A percentile compares a stretch with the other conserved stretches of the same genome.
Evolutionary conservation across 2,888 invertebrate genomes (phyloP).

Genomic region (Selenia dentaria): DNA sequence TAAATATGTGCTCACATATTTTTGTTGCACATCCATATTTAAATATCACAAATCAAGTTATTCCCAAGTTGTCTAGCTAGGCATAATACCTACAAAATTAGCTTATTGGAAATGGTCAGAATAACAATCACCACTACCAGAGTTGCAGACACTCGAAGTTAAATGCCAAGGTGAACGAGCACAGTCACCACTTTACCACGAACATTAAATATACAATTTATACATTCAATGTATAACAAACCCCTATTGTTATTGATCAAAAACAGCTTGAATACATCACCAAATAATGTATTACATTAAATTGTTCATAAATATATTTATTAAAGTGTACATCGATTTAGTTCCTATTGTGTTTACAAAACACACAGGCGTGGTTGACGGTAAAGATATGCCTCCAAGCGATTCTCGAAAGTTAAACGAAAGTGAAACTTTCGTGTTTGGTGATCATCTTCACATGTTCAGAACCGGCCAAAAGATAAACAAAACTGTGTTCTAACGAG

Average conservation of each 20-base stretch:
- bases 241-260: no score
- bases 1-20: no score
- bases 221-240: constrained; percentile 13
- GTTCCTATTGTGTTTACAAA: constrained; percentile 61
- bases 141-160: constrained; percentile 49
- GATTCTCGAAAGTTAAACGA: constrained; percentile 68
- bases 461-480: constrained; percentile 1
- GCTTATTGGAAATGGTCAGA: constrained; percentile 38
- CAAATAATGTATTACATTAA: no score
- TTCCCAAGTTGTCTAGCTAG: no score
- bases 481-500: constrained; percentile 30
- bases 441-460: constrained; percentile 52
- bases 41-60: no score
- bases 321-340: no score
- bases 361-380: constrained; percentile 50
- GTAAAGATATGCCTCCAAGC: constrained; percentile 38
- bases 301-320: no score
- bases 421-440: constrained; percentile 66
- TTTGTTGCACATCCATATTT: no score
- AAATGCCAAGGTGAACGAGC: constrained; percentile 78
- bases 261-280: no score
- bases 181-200: constrained; percentile 57
- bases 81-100: no score
- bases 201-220: constrained; percentile 25
- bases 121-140: constrained; percentile 46